A percentile compares a stretch with the other conserved stretches of the same genome.
These are phyloP conservation scores for Charina bottae DNA, from an alignment of 2,113 vertebrate species.

Conservation along the genomic window DNA sequence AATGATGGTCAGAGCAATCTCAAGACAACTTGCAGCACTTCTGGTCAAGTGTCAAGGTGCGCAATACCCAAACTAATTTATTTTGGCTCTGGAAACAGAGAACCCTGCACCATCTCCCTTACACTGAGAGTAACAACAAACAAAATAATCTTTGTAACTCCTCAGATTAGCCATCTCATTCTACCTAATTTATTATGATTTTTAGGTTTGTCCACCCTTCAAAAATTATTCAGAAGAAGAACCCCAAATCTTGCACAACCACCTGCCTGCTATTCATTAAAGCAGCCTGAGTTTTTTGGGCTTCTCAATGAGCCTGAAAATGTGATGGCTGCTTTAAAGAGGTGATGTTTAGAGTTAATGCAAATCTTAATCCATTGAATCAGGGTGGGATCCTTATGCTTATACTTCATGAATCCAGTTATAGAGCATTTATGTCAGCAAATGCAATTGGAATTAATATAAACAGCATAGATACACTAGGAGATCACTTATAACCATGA, in stretches of 20 bases:
- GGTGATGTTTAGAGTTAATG: neutral
- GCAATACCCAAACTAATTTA: too few relatives aligned
- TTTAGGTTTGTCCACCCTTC: neutral
- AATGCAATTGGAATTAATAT: neutral
- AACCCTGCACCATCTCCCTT: too few relatives aligned
- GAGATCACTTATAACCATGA: neutral
- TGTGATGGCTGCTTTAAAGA: neutral
- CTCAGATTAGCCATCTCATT: too few relatives aligned
- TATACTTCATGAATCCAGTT: neutral
- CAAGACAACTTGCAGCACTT: too few relatives aligned
- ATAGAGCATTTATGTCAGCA: neutral
- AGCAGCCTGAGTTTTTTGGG: neutral
- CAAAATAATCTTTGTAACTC: too few relatives aligned
- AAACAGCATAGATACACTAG: neutral
- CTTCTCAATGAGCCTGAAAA: neutral
- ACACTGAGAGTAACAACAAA: too few relatives aligned
- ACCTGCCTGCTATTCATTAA: neutral
- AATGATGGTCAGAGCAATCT: too few relatives aligned
- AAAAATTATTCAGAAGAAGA: neutral
- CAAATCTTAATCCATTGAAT: neutral
- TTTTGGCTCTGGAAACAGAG: too few relatives aligned
- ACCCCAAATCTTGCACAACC: neutral
- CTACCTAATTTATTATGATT: neutral
- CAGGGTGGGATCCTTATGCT: neutral
- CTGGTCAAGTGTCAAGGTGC: too few relatives aligned